Evolutionary conservation across 1,140 invertebrate genomes (phyloP).

Genomic region (Potamilus streckersoni): DNA sequence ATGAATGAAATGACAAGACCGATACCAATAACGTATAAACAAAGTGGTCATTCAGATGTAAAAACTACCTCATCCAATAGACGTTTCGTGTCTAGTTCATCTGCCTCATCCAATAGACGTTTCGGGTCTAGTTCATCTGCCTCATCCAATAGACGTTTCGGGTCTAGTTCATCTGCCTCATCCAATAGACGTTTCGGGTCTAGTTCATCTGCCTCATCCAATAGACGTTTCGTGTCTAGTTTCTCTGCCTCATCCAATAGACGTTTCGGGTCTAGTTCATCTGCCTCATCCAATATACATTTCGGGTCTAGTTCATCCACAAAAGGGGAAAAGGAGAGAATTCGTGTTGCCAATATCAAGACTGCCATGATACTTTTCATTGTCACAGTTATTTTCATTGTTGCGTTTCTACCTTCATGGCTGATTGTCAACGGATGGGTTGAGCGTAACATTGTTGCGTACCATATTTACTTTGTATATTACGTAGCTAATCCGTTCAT

Average conservation of each 20-base stretch:
- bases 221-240: background rate
- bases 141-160: background rate
- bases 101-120: too few relatives aligned
- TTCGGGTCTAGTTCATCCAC: constrained; percentile 6
- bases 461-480: constrained; percentile 64
- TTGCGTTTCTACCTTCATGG: constrained; percentile 61
- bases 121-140: constrained; percentile 6
- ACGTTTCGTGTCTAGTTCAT: background rate
- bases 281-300: too few relatives aligned
- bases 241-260: background rate
- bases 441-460: constrained; percentile 49
- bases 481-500: constrained; percentile 64
- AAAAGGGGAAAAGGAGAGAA: constrained; percentile 24
- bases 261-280: background rate
- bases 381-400: constrained; percentile 62
- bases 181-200: background rate
- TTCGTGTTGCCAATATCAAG: constrained; percentile 52
- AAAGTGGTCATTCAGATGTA: constrained; percentile 2
- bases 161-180: background rate
- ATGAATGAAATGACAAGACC: constrained; percentile 19
- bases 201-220: too few relatives aligned
- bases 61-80: background rate
- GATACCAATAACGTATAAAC: background rate
- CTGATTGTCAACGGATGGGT: constrained; percentile 55
- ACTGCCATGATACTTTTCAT: constrained; percentile 63